phyloP scores from a whole-genome alignment of 2,797 vertebrate genomes.

The Trachurus trachurus region DNA sequence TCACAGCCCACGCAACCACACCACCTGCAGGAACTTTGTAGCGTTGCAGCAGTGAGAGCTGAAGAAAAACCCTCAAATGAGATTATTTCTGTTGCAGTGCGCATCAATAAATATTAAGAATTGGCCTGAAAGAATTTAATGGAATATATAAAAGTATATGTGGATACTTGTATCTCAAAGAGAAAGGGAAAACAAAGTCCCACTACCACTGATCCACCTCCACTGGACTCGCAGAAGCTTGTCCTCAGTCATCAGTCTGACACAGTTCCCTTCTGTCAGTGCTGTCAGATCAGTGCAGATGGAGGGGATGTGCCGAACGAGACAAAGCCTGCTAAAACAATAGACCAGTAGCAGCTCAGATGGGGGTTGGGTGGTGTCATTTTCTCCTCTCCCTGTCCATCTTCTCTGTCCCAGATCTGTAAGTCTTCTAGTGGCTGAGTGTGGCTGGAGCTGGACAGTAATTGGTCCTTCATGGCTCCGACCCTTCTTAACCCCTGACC shows the following conservation, averaged over 20 bases:
- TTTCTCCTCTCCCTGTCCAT: constrained; percentile 62
- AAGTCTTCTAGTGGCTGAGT: constrained; percentile 47
- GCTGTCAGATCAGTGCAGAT: constrained; percentile 67
- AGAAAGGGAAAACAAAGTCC: not conserved
- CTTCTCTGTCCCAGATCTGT: constrained; percentile 61
- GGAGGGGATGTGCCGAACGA: constrained; percentile 64
- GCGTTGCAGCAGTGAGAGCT: constrained; percentile 45
- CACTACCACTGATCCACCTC: constrained; percentile 7
- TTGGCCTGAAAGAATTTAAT: not conserved
- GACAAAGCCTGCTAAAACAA: constrained; percentile 73
- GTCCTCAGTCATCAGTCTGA: constrained; percentile 37
- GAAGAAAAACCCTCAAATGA: constrained; percentile 4
- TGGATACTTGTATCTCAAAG: not conserved
- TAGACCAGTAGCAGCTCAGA: constrained; percentile 50
- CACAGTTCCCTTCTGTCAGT: constrained; percentile 45
- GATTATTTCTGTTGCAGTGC: constrained; percentile 2
- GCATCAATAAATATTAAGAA: constrained; percentile 2
- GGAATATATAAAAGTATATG: not conserved
- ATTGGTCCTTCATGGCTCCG: constrained; percentile 80
- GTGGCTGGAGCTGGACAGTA: constrained; percentile 69
- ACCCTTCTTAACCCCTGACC: constrained; percentile 79
- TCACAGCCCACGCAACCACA: constrained; percentile 68
- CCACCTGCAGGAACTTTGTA: constrained; percentile 77
- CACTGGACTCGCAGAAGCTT: constrained; percentile 21
- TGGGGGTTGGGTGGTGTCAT: constrained; percentile 74